These are phyloP conservation scores for Thymelicus sylvestris DNA, from an alignment of 2,888 invertebrate genomes.

Conservation along the genomic window DNA sequence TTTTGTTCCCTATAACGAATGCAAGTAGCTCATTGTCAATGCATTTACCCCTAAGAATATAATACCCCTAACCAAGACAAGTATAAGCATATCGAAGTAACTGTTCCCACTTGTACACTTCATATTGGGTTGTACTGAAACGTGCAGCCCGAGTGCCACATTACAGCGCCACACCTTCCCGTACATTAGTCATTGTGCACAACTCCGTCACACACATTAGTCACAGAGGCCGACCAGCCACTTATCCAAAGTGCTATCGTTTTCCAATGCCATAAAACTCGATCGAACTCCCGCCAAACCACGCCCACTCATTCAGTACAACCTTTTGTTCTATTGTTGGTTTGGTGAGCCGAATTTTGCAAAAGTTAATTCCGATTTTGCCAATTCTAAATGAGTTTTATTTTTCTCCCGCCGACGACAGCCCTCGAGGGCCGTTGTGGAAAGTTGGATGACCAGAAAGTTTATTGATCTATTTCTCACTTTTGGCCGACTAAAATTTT, in stretches of 20 bases:
- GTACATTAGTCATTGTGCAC: slow-evolving; percentile 22
- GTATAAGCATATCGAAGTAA: not conserved
- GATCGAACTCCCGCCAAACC: slow-evolving; percentile 51
- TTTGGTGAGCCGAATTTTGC: slow-evolving; percentile 46
- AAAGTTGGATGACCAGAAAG: slow-evolving; percentile 20
- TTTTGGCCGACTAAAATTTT: too few species aligned
- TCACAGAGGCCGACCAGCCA: slow-evolving; percentile 24
- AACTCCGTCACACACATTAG: slow-evolving; percentile 25
- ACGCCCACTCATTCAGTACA: slow-evolving; percentile 58
- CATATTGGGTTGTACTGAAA: not conserved
- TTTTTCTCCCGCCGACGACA: slow-evolving; percentile 45
- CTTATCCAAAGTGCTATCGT: slow-evolving; percentile 48
- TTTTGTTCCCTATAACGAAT: too few species aligned
- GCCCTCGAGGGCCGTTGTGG: slow-evolving; percentile 26
- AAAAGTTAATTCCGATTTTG: slow-evolving; percentile 60
- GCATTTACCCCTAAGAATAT: too few species aligned
- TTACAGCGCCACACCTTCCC: not conserved
- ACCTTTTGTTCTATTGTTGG: slow-evolving; percentile 61
- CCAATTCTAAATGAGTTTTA: slow-evolving; percentile 56
- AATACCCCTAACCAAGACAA: too few species aligned
- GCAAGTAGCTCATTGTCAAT: too few species aligned
- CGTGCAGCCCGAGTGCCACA: not conserved
- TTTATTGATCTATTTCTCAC: slow-evolving; percentile 39
- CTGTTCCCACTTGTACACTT: not conserved
- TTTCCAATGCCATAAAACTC: slow-evolving; percentile 64